Evolutionary conservation across 2,113 vertebrate species (phyloP), one percentile per base, ranked within the genome.

Genomic region (Nestor notabilis): DNA sequence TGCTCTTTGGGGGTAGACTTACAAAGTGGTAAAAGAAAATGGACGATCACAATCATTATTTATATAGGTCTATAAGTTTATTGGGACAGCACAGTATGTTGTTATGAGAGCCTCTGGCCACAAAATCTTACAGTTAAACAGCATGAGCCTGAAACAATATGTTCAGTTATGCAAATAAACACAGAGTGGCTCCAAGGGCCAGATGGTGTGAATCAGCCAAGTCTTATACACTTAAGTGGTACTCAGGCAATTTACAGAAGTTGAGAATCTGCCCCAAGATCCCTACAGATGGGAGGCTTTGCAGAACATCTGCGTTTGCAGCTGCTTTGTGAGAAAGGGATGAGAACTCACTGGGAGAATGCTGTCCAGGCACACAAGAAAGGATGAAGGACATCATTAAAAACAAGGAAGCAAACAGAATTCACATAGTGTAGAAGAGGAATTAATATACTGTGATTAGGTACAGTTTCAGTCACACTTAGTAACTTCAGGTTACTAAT

Each of bases 141-240:
- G 55, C 52, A 84, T 68, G 83, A 94, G 55, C 64, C 64, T 93
- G 80, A 92, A 94, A 97, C 80, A 97, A 65, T 93, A 86, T 72
- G 83, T 75, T 89, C 52, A 81, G 69, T 94, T 92, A 92, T 78
- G 83, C 76, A 97, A 90, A 94, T 75, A 97, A 96, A 90, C 60
- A 93, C 7, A 75, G 50, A 68, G 60, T 52, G 83, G 68, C 76
- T 94, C 61, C 78, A 90, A 92, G 70, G 89, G 80, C 50, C 92
- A 96, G 95, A 93, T 90, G 79, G 92, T 70, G 79, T 75, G 72
- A 95, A 81, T 90, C 63, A 88, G 39, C 20, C 72, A 84, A 81
- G 50, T 50, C 52, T 74, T 80, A 83, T 5, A 71, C 55, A 64
- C 47, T 87, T 70, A 88, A 81, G 33, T 84, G 50, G 17, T 78